phyloP scores from a whole-genome alignment of 1,140 invertebrate species.

The Drusus annulatus region DNA sequence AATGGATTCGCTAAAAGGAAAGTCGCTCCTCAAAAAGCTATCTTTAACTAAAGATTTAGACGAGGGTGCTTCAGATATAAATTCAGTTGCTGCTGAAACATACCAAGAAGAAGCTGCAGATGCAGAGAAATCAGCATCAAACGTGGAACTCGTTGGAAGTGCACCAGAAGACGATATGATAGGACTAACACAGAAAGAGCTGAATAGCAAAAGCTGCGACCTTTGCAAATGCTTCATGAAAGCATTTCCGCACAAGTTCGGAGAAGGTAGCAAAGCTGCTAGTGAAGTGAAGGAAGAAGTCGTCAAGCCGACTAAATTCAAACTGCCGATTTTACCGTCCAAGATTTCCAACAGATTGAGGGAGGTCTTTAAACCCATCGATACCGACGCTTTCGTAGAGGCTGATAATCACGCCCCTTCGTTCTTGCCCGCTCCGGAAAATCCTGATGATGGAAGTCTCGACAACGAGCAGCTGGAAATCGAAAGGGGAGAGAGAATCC shows the following conservation, averaged over 20 bases:
- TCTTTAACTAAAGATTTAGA: conserved; percentile 10
- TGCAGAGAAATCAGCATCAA: neutral
- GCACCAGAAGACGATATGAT: neutral
- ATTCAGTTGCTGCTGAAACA: neutral
- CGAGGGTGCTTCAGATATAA: neutral
- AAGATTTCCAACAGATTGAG: conserved; percentile 29
- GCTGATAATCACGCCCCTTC: conserved; percentile 5
- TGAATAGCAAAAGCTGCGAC: conserved; percentile 43
- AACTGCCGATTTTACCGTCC: neutral
- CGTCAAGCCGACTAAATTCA: neutral
- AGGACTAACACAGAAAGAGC: conserved; percentile 37
- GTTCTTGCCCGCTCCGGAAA: conserved; percentile 4
- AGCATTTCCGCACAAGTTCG: conserved; percentile 36
- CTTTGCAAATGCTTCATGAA: conserved; percentile 54
- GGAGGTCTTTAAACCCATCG: neutral
- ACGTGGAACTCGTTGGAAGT: conserved; percentile 1
- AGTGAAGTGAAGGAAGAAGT: neutral
- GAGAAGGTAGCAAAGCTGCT: neutral
- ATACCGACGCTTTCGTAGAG: neutral
- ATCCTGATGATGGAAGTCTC: neutral
- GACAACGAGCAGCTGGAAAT: neutral
- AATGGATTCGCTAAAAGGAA: conserved; percentile 10
- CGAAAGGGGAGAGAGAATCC: conserved; percentile 4
- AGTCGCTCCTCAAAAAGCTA: neutral
- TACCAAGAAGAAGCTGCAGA: neutral